A percentile compares a stretch with the other conserved stretches of the same genome.
These are phyloP conservation scores for Stenopsyche tienmushanensis DNA, from an alignment of 1,140 invertebrate genomes.

Conservation along the genomic window DNA sequence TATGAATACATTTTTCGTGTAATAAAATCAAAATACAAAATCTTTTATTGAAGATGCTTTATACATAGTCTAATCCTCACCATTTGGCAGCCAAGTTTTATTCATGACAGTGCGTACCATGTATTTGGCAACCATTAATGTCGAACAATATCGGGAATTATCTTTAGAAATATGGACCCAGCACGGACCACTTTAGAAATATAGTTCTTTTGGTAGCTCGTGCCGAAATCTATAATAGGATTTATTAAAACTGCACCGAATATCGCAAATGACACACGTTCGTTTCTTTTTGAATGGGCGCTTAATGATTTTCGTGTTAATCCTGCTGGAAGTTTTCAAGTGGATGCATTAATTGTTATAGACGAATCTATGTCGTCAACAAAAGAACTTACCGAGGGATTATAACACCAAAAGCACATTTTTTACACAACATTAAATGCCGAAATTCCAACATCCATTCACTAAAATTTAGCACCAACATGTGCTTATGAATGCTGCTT, in stretches of 20 bases:
- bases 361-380: not conserved
- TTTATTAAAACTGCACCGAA: slow-evolving; percentile 36
- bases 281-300: not conserved
- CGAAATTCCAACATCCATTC: too few species aligned
- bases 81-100: slow-evolving; percentile 21
- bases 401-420: too few species aligned
- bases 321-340: not conserved
- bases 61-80: slow-evolving; percentile 15
- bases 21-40: too few species aligned
- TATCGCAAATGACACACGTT: not conserved
- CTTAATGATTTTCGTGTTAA: not conserved
- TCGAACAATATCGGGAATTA: slow-evolving; percentile 30
- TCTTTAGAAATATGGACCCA: slow-evolving; percentile 28
- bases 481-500: too few species aligned
- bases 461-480: too few species aligned
- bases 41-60: too few species aligned
- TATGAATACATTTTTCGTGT: too few species aligned
- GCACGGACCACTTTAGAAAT: slow-evolving; percentile 24
- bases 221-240: slow-evolving; percentile 33
- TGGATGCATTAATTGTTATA: not conserved
- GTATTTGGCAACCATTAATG: slow-evolving; percentile 19
- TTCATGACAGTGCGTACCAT: slow-evolving; percentile 19
- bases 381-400: not conserved
- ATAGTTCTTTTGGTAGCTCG: slow-evolving; percentile 13
- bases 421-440: too few species aligned